A percentile compares a stretch with the other conserved stretches of the same genome.
phyloP scores from a whole-genome alignment of 2,113 vertebrate species.

The Chauna torquata region DNA sequence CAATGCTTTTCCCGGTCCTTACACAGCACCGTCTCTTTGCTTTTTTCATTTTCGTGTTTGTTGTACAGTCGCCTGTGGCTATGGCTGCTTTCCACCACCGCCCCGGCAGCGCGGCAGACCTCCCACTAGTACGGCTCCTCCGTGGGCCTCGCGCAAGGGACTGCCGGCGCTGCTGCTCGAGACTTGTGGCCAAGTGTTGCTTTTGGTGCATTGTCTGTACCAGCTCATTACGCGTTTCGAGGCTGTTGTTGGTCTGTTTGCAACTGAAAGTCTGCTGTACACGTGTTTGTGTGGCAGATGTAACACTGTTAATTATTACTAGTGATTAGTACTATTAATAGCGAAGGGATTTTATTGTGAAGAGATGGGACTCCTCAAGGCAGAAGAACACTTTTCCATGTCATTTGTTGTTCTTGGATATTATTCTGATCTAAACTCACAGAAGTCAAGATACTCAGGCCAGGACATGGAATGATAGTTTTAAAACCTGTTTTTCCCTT shows the following conservation, averaged over 20 bases:
- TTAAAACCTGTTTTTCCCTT: neutral
- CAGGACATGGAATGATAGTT: neutral
- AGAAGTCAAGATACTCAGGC: neutral
- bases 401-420: neutral
- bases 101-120: neutral
- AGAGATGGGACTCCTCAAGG: neutral
- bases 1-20: slow-evolving; percentile 58
- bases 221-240: neutral
- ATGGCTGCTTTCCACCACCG: neutral
- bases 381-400: neutral
- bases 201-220: neutral
- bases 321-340: fast-evolving
- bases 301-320: neutral
- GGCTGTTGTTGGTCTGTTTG: neutral
- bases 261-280: neutral
- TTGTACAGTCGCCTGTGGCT: neutral
- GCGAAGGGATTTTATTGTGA: neutral
- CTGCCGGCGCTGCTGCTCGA: fast-evolving
- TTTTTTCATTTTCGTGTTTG: neutral
- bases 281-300: fast-evolving
- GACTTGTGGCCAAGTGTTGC: neutral
- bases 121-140: neutral
- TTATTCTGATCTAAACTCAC: neutral
- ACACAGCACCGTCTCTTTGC: neutral
- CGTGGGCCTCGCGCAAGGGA: fast-evolving